phyloP scores from a whole-genome alignment of 2,113 vertebrate genomes.

The Sinocyclocheilus grahami region DNA sequence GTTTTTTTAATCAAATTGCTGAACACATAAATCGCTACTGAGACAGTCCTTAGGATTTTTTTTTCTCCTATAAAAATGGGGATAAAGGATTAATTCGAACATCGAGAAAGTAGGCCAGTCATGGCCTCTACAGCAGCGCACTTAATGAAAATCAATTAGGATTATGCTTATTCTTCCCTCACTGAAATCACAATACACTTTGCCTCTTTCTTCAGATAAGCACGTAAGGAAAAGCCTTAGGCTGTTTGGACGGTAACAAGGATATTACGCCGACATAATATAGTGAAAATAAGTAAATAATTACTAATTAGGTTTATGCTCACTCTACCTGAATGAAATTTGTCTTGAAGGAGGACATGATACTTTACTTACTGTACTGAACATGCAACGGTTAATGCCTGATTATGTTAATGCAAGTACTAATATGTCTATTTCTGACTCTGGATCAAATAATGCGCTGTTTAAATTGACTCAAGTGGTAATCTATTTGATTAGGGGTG shows the following conservation, averaged over 20 bases:
- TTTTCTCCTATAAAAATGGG: conserved; percentile 16
- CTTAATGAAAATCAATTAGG: conserved; percentile 68
- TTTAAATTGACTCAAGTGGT: conserved; percentile 22
- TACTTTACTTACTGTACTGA: conserved; percentile 26
- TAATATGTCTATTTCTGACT: conserved; percentile 26
- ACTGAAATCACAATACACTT: conserved; percentile 67
- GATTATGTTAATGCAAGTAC: conserved; percentile 40
- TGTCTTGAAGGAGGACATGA: conserved; percentile 60
- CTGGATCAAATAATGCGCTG: conserved; percentile 20
- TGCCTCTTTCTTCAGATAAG: conserved; percentile 55
- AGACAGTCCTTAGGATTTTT: conserved; percentile 34
- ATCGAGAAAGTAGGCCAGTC: conserved; percentile 34
- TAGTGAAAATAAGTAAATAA: conserved; percentile 52
- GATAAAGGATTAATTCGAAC: conserved; percentile 32
- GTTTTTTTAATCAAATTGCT: conserved; percentile 13
- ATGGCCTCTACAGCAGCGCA: conserved; percentile 44
- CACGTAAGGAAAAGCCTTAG: conserved; percentile 61
- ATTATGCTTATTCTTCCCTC: conserved; percentile 62
- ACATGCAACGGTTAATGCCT: conserved; percentile 7
- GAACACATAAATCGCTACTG: conserved; percentile 37
- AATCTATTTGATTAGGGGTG: conserved; percentile 17
- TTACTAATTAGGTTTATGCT: conserved; percentile 60
- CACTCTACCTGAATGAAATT: conserved; percentile 65
- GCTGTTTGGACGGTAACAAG: conserved; percentile 36
- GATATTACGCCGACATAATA: conserved; percentile 42